Evolutionary conservation across 2,888 invertebrate species (phyloP), one percentile per base, ranked within the genome.

Genomic region (Tiliacea citrago): DNA sequence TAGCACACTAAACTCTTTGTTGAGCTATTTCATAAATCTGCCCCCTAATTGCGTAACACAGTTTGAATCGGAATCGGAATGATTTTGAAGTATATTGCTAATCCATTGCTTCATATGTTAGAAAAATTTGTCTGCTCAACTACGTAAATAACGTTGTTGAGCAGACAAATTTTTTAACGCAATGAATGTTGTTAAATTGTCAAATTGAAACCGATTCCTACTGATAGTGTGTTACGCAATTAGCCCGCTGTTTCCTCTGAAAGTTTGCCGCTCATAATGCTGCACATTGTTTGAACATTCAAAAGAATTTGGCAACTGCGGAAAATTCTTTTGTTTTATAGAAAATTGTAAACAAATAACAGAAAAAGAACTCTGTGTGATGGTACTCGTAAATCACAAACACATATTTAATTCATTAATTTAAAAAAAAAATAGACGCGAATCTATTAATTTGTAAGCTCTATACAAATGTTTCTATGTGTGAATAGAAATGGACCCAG

Each of bases 21-120:
- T 39, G 60, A 69, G 24, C 8, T 74, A 70, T 71, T 74, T 55
- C 29, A 71, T 71, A 66, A 62, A 68, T 62, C 49, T 42, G n/a
- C n/a, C n/a, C n/a, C n/a, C n/a, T n/a, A n/a, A n/a, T n/a, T n/a
- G n/a, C n/a, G n/a, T n/a, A n/a, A n/a, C n/a, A n/a, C n/a, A n/a
- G n/a, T n/a, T n/a, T n/a, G n/a, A n/a, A n/a, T n/a, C n/a, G n/a
- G n/a, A n/a, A n/a, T n/a, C n/a, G n/a, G n/a, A n/a, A n/a, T n/a
- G n/a, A n/a, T n/a, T n/a, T n/a, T n/a, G n/a, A n/a, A n/a, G n/a
- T n/a, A n/a, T n/a, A n/a, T n/a, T n/a, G n/a, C n/a, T n/a, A n/a
- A n/a, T n/a, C n/a, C n/a, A n/a, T n/a, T n/a, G n/a, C n/a, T n/a
- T n/a, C n/a, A n/a, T n/a, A n/a, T n/a, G n/a, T n/a, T n/a, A n/a